Evolutionary conservation across 2,113 vertebrate species (phyloP).

Genomic region (Brachyhypopomus gauderio): DNA sequence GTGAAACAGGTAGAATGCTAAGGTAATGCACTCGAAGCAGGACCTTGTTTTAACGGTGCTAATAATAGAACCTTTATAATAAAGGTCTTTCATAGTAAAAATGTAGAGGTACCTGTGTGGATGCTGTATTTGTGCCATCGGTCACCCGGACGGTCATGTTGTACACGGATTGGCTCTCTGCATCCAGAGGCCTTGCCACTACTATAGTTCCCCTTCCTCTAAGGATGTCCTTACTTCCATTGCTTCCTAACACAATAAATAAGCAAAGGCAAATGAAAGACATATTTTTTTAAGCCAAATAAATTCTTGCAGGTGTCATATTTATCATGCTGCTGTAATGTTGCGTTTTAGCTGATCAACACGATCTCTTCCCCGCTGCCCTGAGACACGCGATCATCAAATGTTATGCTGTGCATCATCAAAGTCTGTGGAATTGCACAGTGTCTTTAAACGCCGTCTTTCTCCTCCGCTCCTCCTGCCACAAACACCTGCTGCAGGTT

Average conservation of each 20-base stretch:
- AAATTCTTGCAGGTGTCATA: background rate
- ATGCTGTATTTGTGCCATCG: slow-evolving; percentile 90
- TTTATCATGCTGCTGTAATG: background rate
- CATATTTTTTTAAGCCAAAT: background rate
- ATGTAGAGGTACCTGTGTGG: slow-evolving; percentile 82
- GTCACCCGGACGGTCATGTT: slow-evolving; percentile 97
- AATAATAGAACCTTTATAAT: slow-evolving; percentile 42
- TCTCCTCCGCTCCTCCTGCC: slow-evolving; percentile 50
- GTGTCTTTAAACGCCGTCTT: slow-evolving; percentile 33
- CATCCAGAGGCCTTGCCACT: slow-evolving; percentile 91
- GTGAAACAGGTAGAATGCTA: background rate
- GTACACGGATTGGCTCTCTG: slow-evolving; percentile 89
- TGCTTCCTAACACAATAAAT: slow-evolving; percentile 80
- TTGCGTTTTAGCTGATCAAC: slow-evolving; percentile 16
- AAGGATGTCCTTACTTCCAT: slow-evolving; percentile 91
- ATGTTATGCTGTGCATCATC: slow-evolving; percentile 35
- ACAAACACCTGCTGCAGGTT: slow-evolving; percentile 44
- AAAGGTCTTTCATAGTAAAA: background rate
- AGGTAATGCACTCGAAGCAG: background rate
- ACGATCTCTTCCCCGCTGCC: slow-evolving; percentile 4
- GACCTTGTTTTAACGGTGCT: background rate
- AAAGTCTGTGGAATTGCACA: slow-evolving; percentile 46
- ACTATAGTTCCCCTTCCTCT: slow-evolving; percentile 91
- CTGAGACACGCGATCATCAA: slow-evolving; percentile 18
- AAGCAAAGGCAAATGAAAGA: background rate